Percentiles rank a stretch among this genome's conserved stretches.
These are phyloP conservation scores for Orthosia incerta DNA, from an alignment of 2,888 invertebrate species.

Conservation along the genomic window DNA sequence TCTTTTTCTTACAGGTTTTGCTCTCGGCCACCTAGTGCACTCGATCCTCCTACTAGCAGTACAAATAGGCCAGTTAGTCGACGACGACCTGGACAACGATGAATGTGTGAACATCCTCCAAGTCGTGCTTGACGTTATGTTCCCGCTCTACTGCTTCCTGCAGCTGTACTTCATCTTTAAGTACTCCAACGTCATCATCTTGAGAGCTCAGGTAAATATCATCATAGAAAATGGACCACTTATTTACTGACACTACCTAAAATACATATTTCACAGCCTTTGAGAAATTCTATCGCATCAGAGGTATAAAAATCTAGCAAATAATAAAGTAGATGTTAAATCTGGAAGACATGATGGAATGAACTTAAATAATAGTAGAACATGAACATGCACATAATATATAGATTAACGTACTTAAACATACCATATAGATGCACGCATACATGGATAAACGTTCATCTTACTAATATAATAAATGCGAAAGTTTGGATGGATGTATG, in stretches of 20 bases:
- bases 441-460: too few species aligned
- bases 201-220: constrained; percentile 80
- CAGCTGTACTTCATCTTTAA: constrained; percentile 95
- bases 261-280: too few species aligned
- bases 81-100: constrained; percentile 88
- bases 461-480: too few species aligned
- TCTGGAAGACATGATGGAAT: background rate
- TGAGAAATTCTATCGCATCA: too few species aligned
- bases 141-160: constrained; percentile 94
- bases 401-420: too few species aligned
- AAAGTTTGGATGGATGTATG: too few species aligned
- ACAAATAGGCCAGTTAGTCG: constrained; percentile 92
- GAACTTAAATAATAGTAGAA: background rate
- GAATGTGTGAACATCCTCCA: constrained; percentile 92
- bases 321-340: background rate
- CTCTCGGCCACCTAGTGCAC: constrained; percentile 95
- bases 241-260: background rate
- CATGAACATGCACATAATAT: background rate
- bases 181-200: constrained; percentile 94
- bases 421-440: too few species aligned
- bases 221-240: background rate
- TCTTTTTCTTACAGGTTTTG: constrained; percentile 91
- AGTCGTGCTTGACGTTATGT: constrained; percentile 92
- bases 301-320: background rate
- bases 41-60: constrained; percentile 93